These are phyloP conservation scores for Cyprinodon variegatus DNA, from an alignment of 2,113 vertebrate species.

Conservation along the genomic window DNA sequence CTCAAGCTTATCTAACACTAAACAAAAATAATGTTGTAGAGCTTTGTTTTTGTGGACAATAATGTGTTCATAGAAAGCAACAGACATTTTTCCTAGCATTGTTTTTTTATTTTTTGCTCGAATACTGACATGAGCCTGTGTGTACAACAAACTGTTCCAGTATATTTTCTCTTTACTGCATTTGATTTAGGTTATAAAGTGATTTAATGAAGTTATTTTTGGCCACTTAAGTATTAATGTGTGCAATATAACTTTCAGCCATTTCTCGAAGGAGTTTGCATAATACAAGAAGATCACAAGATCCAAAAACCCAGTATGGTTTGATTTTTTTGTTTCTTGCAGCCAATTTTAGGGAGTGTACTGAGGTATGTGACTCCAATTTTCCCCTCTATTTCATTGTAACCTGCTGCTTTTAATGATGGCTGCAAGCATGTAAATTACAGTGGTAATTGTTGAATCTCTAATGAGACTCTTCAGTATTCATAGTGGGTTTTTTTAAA, in stretches of 20 bases:
- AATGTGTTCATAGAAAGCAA: neutral
- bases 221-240: neutral
- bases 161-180: neutral
- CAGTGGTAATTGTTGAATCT: no score
- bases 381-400: no score
- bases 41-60: neutral
- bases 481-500: no score
- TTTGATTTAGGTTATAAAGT: neutral
- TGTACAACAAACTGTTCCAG: neutral
- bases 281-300: neutral
- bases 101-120: neutral
- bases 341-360: neutral
- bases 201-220: neutral
- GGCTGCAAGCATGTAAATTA: no score
- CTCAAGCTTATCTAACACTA: neutral
- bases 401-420: no score
- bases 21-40: neutral
- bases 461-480: no score
- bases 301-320: neutral
- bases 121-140: neutral
- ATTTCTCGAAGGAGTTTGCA: neutral
- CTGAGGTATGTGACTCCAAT: neutral
- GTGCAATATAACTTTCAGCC: neutral
- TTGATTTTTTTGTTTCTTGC: neutral
- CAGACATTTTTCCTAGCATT: neutral